Evolutionary conservation across 2,113 vertebrate genomes (phyloP), one percentile per base, ranked within the genome.

Genomic region (Dicentrarchus labrax): DNA sequence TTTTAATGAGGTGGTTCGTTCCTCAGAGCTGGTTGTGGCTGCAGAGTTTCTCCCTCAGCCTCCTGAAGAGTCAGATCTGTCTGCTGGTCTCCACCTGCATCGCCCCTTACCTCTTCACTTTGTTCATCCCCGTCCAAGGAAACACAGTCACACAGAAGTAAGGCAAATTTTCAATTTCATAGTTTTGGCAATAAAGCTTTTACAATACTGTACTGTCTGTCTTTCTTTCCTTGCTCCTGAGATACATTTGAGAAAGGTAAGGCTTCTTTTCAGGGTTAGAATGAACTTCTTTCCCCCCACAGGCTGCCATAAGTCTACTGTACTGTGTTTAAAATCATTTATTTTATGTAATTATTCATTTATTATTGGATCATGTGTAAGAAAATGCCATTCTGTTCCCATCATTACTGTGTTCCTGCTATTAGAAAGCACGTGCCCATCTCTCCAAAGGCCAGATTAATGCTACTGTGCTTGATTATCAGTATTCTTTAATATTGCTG

Each of bases 61-160:
- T 97, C 83, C 77, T 95, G 67, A 96, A 96, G 91, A 96, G 96
- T 86, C 93, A 97, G 78, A 53, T 96, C 22, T 98, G 97, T 79
- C 94, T 98, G 84, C 91, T 98, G 64, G 87, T 97, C 72, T 98
- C 97, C 79, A 97, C 96, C 67, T 98, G 97, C 54, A 81, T 98
- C 5, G 95, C 96, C 19, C 97, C 97, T 0, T 98, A 97, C 82
- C 96, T 98, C 77, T 98, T 98, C 92, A 95, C 96, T 0, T 94
- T 97, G 80, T 97, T 98, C 89, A 94, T 98, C 86, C 97, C 97
- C 1, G 86, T 98, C 38, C 89, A 96, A 0, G 96, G 96, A 81
- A 94, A 95, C 87, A 66, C 91, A 54, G 85, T 96, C 70, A 95
- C 96, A n/a, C 92, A 94, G 70, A 97, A 95, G 97, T 97, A 93